Evolutionary conservation across 2,888 invertebrate genomes (phyloP), one percentile per base, ranked within the genome.

Genomic region (Brachylomia viminalis): DNA sequence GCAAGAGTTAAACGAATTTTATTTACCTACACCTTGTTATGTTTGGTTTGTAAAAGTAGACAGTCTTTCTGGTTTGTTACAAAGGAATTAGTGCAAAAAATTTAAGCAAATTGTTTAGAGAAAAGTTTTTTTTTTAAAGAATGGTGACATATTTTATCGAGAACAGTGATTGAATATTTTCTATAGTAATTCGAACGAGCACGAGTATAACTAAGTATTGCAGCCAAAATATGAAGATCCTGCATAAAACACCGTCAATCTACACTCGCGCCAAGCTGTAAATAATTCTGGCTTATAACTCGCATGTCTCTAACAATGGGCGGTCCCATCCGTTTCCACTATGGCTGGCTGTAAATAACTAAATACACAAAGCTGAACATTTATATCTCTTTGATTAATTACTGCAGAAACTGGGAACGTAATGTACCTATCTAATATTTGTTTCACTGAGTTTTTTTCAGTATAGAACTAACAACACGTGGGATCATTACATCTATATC

Each of bases 241-340:
- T 73, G 59, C 72, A 80, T 74, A 80, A 69, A 75, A 69, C 66
- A 68, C 73, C n/a, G 67, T 54, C 71, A 69, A 66, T 75, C 62
- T 69, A 64, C 62, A 75, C 38, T 67, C 59, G 56, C 49, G 54
- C 59, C 62, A 49, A 69, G 65, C 69, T 69, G 58, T 80, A 59
- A 78, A 86, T 86, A 75, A 84, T 83, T 80, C 65, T n/a, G 30
- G 70, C 75, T 72, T 72, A 72, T 74, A 64, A 61, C 64, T 64
- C 71, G 30, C 52, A 23, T 77, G 49, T 64, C 49, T 45, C 54
- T n/a, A 66, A 75, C 82, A 76, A 80, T 82, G 56, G 70, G 59
- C 45, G 47, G 54, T 52, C 45, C 65, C 71, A 78, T 72, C 65
- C 49, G 70, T 62, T 83, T 59, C 56, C 59, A 49, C 77, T 52